phyloP scores from a whole-genome alignment of 2,113 vertebrate species.

The Poeciliopsis retropinna region DNA sequence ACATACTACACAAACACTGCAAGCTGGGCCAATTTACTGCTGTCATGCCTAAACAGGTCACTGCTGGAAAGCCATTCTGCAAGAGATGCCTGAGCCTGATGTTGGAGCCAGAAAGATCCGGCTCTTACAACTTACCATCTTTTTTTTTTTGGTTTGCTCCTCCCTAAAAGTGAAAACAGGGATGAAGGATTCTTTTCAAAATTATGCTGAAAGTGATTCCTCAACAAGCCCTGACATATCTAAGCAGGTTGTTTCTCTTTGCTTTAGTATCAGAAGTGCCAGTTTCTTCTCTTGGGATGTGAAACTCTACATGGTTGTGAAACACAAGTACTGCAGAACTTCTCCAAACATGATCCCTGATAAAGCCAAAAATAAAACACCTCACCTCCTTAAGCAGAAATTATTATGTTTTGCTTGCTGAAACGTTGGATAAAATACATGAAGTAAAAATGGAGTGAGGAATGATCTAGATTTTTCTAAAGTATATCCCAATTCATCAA shows the following conservation, averaged over 20 bases:
- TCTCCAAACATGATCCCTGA: background rate
- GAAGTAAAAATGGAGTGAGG: background rate
- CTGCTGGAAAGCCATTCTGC: background rate
- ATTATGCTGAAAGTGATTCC: background rate
- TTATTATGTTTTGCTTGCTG: background rate
- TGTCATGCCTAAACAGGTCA: conserved; percentile 33
- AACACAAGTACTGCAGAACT: background rate
- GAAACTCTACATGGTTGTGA: background rate
- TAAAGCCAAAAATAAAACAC: background rate
- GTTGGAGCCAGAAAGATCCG: background rate
- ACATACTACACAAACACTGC: background rate
- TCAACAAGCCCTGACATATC: conserved; percentile 33
- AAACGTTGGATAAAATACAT: background rate
- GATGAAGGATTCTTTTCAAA: conserved; percentile 2
- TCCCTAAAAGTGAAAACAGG: background rate
- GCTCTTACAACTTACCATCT: background rate
- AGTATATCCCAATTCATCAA: no score
- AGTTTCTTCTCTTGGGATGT: background rate
- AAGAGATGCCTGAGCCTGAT: background rate
- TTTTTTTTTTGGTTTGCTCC: conserved; percentile 1
- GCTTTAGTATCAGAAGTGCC: background rate
- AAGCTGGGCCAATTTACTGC: background rate
- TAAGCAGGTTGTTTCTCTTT: background rate
- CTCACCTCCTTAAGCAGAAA: background rate
- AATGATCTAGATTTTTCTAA: background rate